Percentiles rank a stretch among this genome's conserved stretches.
Conservation (phyloP, 92 coral and sea anemone species). For the Pocillopora grandis region DNA sequence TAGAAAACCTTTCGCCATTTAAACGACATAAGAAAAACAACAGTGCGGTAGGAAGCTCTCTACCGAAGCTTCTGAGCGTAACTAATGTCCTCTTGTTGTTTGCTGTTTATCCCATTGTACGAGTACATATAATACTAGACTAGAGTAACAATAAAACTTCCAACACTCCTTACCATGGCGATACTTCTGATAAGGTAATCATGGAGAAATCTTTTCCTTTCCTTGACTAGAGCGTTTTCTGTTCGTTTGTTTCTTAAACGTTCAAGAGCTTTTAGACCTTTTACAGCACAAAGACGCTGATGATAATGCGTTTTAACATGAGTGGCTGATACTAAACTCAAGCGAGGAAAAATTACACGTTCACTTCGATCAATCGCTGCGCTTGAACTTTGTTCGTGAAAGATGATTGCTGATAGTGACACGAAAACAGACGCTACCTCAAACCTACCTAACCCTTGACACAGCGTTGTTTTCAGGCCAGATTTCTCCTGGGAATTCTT, state of each 20-base stretch:
- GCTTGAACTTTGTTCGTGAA: neutral
- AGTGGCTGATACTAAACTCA: neutral
- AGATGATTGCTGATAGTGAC: neutral
- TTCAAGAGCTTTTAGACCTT: neutral
- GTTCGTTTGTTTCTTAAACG: neutral
- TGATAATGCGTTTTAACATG: neutral
- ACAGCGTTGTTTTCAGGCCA: neutral
- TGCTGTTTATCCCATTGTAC: neutral
- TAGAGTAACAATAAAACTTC: neutral
- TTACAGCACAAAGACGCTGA: neutral
- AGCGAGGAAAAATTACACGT: neutral
- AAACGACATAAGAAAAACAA: neutral
- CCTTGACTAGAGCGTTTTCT: constrained; percentile 9
- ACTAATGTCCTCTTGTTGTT: neutral
- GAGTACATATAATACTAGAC: neutral
- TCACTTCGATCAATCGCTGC: neutral
- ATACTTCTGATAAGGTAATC: neutral
- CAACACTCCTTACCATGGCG: constrained; percentile 20
- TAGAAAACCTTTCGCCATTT: neutral
- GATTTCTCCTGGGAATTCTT: constrained; percentile 6
- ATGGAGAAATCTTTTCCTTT: constrained; percentile 2
- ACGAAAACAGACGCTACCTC: neutral
- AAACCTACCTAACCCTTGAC: constrained; percentile 16
- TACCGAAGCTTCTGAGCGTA: neutral
- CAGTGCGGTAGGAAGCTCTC: neutral